Conservation (phyloP, 2,113 vertebrate species). For the Sinosuthora webbiana region DNA sequence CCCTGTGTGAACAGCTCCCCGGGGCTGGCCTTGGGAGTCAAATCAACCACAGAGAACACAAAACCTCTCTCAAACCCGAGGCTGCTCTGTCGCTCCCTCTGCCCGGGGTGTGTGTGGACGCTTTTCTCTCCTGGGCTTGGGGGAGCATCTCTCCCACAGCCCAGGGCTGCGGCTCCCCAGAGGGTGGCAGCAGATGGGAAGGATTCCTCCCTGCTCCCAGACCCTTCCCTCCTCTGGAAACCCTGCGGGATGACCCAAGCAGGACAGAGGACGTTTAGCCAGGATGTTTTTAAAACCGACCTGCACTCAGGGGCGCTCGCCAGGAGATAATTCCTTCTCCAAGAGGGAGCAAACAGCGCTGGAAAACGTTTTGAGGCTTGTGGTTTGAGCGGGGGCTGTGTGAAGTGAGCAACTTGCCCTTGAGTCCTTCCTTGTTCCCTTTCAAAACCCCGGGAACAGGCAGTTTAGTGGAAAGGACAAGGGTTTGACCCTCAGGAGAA, state of each 20-base stretch:
- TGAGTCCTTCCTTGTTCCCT: neutral
- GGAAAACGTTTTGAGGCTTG: neutral
- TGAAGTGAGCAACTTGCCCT: neutral
- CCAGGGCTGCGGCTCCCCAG: neutral
- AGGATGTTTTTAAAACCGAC: neutral
- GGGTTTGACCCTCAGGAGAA: neutral
- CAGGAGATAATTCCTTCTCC: neutral
- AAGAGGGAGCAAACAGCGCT: neutral
- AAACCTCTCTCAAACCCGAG: fast-evolving
- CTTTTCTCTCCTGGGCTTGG: neutral
- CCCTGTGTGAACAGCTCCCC: neutral
- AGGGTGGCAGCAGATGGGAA: slow-evolving; percentile 40
- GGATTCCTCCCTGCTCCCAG: neutral
- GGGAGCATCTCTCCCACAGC: neutral
- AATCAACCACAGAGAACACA: neutral
- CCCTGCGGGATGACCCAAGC: neutral
- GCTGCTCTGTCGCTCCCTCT: neutral
- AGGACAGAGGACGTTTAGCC: neutral
- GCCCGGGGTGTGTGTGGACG: neutral
- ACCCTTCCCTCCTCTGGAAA: neutral
- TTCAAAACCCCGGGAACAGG: neutral
- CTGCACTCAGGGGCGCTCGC: neutral
- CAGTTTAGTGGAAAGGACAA: neutral
- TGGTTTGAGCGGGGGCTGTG: neutral
- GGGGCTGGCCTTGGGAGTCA: neutral